These are phyloP conservation scores for Bimastos eiseni DNA, from an alignment of 2,888 invertebrate species.

Conservation along the genomic window DNA sequence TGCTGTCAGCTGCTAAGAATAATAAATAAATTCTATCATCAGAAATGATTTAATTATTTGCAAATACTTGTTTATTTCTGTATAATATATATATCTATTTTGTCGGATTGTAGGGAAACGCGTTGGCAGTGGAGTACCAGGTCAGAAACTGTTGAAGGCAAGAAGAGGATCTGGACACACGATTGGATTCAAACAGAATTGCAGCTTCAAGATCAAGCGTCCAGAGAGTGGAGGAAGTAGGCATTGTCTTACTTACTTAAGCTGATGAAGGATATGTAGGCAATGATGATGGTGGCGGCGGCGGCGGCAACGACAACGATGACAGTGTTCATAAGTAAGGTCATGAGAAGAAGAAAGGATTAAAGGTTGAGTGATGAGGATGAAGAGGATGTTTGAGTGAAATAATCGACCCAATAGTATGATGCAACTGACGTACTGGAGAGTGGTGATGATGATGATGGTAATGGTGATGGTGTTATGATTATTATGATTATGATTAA, in stretches of 20 bases:
- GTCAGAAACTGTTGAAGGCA: slow-evolving; percentile 56
- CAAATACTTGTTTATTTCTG: background rate
- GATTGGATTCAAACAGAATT: slow-evolving; percentile 62
- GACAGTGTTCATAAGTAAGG: background rate
- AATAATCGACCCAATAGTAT: too few relatives aligned
- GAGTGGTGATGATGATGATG: too few relatives aligned
- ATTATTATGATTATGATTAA: too few relatives aligned
- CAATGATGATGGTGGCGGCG: too few relatives aligned
- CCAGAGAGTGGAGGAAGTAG: slow-evolving; percentile 72
- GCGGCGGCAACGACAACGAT: background rate
- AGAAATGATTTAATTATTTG: background rate
- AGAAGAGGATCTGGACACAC: slow-evolving; percentile 61
- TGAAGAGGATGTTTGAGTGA: too few relatives aligned
- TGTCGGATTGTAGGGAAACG: background rate
- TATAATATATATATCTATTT: background rate
- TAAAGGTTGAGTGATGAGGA: too few relatives aligned
- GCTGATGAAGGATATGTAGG: background rate
- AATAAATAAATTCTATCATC: too few relatives aligned
- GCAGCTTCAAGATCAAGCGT: slow-evolving; percentile 71
- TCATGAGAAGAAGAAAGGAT: background rate
- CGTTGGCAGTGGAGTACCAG: background rate
- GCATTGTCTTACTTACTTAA: slow-evolving; percentile 4
- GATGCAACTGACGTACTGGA: too few relatives aligned
- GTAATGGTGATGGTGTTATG: too few relatives aligned
- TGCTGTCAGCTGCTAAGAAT: too few relatives aligned